These are phyloP conservation scores for Xiphophorus birchmanni DNA, from an alignment of 2,797 vertebrate species.

Conservation along the genomic window DNA sequence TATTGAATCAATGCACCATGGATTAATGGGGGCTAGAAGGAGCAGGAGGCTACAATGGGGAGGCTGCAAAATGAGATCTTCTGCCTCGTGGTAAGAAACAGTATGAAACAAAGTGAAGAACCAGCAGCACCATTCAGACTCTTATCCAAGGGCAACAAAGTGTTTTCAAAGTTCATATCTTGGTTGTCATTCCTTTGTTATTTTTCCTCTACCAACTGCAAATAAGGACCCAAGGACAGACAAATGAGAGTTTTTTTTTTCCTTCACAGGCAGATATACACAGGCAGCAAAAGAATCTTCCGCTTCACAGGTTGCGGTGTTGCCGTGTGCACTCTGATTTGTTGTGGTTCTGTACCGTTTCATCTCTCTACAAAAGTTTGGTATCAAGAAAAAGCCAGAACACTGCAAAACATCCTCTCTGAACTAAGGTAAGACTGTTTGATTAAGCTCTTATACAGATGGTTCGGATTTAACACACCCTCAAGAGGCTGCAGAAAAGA, in stretches of 20 bases:
- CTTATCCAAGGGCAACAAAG: constrained; percentile 20
- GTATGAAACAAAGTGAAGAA: constrained; percentile 34
- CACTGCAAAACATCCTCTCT: constrained; percentile 5
- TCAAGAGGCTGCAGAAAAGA: not conserved
- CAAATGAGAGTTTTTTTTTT: constrained; percentile 16
- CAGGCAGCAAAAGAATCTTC: not conserved
- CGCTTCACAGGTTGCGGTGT: constrained; percentile 27
- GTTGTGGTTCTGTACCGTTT: not conserved
- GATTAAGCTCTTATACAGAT: not conserved
- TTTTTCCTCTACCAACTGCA: not conserved
- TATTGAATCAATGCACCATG: constrained; percentile 79
- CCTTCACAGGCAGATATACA: constrained; percentile 14
- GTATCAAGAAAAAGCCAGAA: constrained; percentile 13
- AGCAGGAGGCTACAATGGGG: constrained; percentile 33
- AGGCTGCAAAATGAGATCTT: constrained; percentile 48
- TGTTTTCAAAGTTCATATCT: constrained; percentile 20
- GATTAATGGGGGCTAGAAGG: constrained; percentile 71
- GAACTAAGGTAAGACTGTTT: constrained; percentile 62
- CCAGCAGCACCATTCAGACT: constrained; percentile 17
- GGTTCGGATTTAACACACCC: not conserved
- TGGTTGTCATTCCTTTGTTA: constrained; percentile 27
- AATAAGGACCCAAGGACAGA: constrained; percentile 43
- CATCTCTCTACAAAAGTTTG: not conserved
- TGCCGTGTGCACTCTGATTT: not conserved
- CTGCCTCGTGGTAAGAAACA: constrained; percentile 38